Conservation (phyloP, 2,113 vertebrate genomes). For the Rhinopomastus cyanomelas region DNA sequence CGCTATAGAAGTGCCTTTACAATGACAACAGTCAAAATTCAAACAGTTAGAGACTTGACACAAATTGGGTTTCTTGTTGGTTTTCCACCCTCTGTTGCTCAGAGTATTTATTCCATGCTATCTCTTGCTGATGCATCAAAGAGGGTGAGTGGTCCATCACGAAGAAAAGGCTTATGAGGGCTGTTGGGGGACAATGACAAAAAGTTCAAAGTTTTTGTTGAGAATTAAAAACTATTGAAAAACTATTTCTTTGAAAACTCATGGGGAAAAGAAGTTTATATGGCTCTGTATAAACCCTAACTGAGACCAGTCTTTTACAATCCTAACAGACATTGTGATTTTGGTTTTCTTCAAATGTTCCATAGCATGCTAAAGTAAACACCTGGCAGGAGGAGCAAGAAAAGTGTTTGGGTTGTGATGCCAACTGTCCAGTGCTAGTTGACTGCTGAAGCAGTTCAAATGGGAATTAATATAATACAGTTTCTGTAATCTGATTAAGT, state of each 20-base stretch:
- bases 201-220: background rate
- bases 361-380: background rate
- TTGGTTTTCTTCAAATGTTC: background rate
- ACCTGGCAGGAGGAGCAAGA: background rate
- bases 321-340: background rate
- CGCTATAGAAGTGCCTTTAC: background rate
- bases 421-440: background rate
- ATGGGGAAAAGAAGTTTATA: background rate
- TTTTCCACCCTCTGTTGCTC: background rate
- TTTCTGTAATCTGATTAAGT: slow-evolving; percentile 20
- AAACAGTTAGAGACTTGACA: background rate
- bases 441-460: background rate
- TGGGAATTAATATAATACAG: background rate
- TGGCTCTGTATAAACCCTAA: background rate
- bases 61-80: background rate
- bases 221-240: background rate
- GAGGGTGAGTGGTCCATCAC: background rate
- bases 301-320: background rate
- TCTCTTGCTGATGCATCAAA: background rate
- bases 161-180: background rate
- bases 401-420: slow-evolving; percentile 19
- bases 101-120: background rate
- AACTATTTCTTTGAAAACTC: background rate
- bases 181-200: background rate
- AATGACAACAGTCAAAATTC: background rate